Evolutionary conservation across 2,888 invertebrate genomes (phyloP).

Genomic region (Tyria jacobaeae): DNA sequence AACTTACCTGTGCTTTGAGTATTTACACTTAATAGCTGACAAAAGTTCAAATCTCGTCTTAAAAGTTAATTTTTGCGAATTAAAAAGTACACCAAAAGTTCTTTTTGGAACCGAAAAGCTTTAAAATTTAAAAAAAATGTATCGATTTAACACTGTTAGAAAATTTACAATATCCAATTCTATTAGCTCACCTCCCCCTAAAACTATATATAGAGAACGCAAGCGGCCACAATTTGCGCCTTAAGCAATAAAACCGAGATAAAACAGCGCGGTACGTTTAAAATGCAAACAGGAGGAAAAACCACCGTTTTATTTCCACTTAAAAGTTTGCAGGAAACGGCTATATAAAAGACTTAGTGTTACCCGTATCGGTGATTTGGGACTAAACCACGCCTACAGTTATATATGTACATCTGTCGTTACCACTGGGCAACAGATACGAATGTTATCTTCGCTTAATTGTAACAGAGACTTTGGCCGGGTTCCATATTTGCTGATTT

Average conservation of each 20-base stretch:
- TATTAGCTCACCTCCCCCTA: conserved; percentile 33
- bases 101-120: too few relatives aligned
- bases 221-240: conserved; percentile 52
- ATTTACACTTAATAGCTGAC: too few relatives aligned
- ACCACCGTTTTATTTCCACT: conserved; percentile 69
- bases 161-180: conserved; percentile 12
- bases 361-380: conserved; percentile 65
- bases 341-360: conserved; percentile 66
- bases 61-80: too few relatives aligned
- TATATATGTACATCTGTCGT: conserved; percentile 46
- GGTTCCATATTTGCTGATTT: conserved; percentile 53
- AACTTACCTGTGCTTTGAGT: too few relatives aligned
- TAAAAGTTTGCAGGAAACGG: conserved; percentile 69
- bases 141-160: not conserved
- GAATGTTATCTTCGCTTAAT: conserved; percentile 55
- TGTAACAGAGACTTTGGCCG: conserved; percentile 56
- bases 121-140: not conserved
- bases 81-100: too few relatives aligned
- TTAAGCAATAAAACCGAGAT: conserved; percentile 60
- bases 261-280: conserved; percentile 60
- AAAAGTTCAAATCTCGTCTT: too few relatives aligned
- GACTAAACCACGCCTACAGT: conserved; percentile 54
- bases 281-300: conserved; percentile 57
- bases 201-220: conserved; percentile 48
- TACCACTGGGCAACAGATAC: conserved; percentile 49